Evolutionary conservation across 2,113 vertebrate genomes (phyloP).

Genomic region (Struthidea cinerea): DNA sequence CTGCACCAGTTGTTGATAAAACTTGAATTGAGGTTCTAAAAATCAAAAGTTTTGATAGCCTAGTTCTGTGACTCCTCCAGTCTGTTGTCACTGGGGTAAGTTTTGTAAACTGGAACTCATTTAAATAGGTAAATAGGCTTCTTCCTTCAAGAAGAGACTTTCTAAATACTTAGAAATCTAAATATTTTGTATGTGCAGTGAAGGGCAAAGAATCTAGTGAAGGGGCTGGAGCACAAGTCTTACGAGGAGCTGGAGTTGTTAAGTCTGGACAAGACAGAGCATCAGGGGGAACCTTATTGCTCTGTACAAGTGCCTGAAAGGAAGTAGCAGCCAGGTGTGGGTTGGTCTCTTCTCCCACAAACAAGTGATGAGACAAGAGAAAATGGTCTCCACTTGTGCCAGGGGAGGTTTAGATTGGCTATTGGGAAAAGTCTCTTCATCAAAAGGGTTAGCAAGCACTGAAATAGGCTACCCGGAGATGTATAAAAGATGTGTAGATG

Average conservation of each 20-base stretch:
- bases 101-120: neutral
- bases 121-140: neutral
- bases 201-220: neutral
- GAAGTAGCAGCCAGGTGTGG: rapidly evolving
- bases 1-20: neutral
- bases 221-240: neutral
- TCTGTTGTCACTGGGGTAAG: neutral
- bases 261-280: neutral
- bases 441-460: neutral
- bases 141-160: neutral
- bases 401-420: neutral
- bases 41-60: neutral
- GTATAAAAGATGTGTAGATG: neutral
- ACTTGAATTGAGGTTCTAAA: neutral
- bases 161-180: neutral
- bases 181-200: neutral
- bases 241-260: neutral
- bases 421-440: neutral
- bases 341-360: rapidly evolving
- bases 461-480: neutral
- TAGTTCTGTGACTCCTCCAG: neutral
- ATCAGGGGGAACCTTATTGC: rapidly evolving
- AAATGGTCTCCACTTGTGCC: neutral
- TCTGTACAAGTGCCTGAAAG: neutral
- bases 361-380: rapidly evolving